Evolutionary conservation across 2,113 vertebrate genomes (phyloP).

Genomic region (Forbesichthys agassizii): DNA sequence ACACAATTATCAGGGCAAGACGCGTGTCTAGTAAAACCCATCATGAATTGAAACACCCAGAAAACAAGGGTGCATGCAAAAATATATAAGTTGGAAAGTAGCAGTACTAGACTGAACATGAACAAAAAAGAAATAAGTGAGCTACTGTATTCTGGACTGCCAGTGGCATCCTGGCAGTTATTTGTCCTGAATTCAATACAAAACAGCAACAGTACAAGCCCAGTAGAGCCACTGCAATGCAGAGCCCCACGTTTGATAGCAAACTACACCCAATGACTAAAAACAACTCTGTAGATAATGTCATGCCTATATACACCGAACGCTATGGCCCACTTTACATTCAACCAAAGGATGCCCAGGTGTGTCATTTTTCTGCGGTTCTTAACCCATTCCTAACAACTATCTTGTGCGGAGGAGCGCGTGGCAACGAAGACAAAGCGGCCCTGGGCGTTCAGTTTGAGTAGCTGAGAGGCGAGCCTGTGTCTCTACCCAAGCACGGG

Average conservation of each 20-base stretch:
- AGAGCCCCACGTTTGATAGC: neutral
- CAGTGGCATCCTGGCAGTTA: constrained; percentile 22
- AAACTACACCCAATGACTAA: no score
- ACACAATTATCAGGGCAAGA: constrained; percentile 34
- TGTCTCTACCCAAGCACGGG: constrained; percentile 55
- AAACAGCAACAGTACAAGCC: constrained; percentile 16
- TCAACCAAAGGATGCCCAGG: constrained; percentile 18
- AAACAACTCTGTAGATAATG: constrained; percentile 2
- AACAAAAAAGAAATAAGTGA: constrained; percentile 11
- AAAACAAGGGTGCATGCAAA: neutral
- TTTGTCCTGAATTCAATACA: constrained; percentile 27
- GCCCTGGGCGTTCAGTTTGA: constrained; percentile 39
- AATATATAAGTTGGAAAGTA: neutral
- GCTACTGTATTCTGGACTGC: constrained; percentile 2
- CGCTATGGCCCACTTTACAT: constrained; percentile 9
- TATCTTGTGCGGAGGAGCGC: neutral
- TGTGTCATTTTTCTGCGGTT: constrained; percentile 9
- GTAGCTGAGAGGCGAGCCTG: constrained; percentile 46
- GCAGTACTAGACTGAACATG: neutral
- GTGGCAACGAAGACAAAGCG: constrained; percentile 28
- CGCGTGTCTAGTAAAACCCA: neutral
- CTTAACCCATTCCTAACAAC: constrained; percentile 16
- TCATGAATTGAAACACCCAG: constrained; percentile 31
- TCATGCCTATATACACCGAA: constrained; percentile 23
- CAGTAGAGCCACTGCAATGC: constrained; percentile 11